These are phyloP conservation scores for Umimayanthus chanpuru DNA, from an alignment of 92 coral and sea anemone genomes.

Conservation along the genomic window DNA sequence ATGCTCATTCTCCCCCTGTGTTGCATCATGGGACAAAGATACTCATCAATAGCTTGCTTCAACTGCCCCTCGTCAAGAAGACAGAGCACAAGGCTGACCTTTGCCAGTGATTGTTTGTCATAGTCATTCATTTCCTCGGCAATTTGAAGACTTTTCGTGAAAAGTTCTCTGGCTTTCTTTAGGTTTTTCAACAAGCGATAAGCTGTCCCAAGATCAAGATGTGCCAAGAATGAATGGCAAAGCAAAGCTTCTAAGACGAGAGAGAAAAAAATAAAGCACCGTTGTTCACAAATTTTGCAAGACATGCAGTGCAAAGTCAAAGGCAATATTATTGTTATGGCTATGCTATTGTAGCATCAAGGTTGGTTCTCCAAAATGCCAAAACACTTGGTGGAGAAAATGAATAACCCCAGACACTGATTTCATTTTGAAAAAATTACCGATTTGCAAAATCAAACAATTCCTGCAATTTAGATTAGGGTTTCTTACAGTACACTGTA, in stretches of 20 bases:
- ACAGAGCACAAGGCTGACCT: constrained; percentile 61
- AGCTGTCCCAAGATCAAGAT: constrained; percentile 47
- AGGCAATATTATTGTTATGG: not conserved
- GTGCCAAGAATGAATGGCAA: constrained; percentile 44
- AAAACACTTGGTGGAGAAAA: too few species aligned
- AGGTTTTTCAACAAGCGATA: constrained; percentile 55
- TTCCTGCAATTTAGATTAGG: too few species aligned
- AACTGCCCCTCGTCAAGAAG: constrained; percentile 68
- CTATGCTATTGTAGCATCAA: too few species aligned
- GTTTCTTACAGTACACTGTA: too few species aligned
- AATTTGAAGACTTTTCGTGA: constrained; percentile 37
- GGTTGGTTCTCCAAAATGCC: too few species aligned
- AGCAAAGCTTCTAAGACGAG: constrained; percentile 7
- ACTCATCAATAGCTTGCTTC: constrained; percentile 53
- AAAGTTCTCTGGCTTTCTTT: constrained; percentile 46
- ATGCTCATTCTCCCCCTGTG: constrained; percentile 39
- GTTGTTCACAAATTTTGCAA: not conserved
- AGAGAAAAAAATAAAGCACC: not conserved
- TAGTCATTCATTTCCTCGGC: constrained; percentile 46
- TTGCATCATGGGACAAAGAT: constrained; percentile 51
- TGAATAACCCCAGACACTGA: too few species aligned
- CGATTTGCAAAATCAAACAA: too few species aligned
- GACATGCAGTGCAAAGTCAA: not conserved
- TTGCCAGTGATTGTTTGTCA: constrained; percentile 52
- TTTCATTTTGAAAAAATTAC: too few species aligned